A percentile compares a stretch with the other conserved stretches of the same genome.
phyloP scores from a whole-genome alignment of 2,113 vertebrate genomes.

The Phrynosoma blainvillii region DNA sequence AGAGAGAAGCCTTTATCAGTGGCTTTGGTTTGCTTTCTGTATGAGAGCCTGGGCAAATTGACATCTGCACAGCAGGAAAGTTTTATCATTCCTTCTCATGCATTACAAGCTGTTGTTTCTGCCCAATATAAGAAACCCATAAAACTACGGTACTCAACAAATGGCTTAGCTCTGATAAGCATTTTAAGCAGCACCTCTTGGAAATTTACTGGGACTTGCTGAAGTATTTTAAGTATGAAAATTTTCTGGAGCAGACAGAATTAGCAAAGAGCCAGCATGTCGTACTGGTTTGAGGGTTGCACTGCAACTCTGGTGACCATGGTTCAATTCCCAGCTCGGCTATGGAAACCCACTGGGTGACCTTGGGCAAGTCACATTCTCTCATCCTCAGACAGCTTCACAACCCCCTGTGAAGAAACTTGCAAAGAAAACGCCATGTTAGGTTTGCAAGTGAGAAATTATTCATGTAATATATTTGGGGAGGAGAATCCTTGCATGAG shows the following conservation, averaged over 20 bases:
- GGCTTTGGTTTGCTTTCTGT: constrained; percentile 81
- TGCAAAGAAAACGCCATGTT: no score
- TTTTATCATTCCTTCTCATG: constrained; percentile 75
- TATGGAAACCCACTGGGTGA: no score
- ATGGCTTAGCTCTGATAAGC: constrained; percentile 74
- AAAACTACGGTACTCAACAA: constrained; percentile 77
- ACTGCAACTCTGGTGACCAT: no score
- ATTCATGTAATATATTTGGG: no score
- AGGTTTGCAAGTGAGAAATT: no score
- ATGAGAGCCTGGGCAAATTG: constrained; percentile 77
- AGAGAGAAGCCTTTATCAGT: constrained; percentile 75
- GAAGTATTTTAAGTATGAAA: constrained; percentile 29
- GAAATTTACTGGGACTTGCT: constrained; percentile 68
- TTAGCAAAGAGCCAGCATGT: neutral
- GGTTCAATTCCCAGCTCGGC: no score
- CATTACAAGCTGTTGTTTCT: constrained; percentile 78
- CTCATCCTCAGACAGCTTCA: no score
- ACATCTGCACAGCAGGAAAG: constrained; percentile 77
- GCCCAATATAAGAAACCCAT: constrained; percentile 74
- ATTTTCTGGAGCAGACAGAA: neutral
- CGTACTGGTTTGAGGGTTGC: neutral
- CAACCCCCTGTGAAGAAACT: no score
- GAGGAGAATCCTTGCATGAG: no score
- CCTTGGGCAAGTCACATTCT: no score
- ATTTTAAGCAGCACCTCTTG: constrained; percentile 68